A percentile compares a stretch with the other conserved stretches of the same genome.
Conservation (phyloP, 2,888 invertebrate genomes). For the Empis livida region DNA sequence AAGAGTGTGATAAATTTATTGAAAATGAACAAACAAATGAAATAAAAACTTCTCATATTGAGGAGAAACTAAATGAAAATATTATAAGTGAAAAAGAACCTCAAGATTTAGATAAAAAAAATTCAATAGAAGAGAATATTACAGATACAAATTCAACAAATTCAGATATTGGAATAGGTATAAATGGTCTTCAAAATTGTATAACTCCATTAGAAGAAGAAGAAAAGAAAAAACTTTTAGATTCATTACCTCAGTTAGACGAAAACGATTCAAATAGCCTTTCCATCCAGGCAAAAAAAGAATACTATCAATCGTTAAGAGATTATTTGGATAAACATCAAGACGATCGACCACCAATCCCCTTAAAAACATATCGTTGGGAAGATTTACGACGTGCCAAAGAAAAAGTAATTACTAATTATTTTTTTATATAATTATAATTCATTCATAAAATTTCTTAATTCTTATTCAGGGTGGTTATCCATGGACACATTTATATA, state of each 20-base stretch:
- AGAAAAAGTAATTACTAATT: conserved; percentile 33
- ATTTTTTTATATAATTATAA: neutral
- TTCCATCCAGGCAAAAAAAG: conserved; percentile 28
- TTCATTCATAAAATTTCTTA: neutral
- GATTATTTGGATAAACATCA: conserved; percentile 27
- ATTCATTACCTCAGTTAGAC: conserved; percentile 28
- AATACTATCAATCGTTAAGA: conserved; percentile 31
- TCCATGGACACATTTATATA: conserved; percentile 68
- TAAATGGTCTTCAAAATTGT: conserved; percentile 25
- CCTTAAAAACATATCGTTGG: conserved; percentile 68
- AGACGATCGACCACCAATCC: conserved; percentile 45
- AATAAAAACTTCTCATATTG: neutral
- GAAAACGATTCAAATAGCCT: conserved; percentile 24
- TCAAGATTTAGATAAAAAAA: neutral
- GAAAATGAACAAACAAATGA: neutral
- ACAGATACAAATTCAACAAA: neutral
- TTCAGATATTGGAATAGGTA: conserved; percentile 4
- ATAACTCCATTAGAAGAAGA: conserved; percentile 27
- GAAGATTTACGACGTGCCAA: conserved; percentile 61
- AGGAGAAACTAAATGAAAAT: neutral
- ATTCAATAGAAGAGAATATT: conserved; percentile 10
- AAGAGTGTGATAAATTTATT: conserved; percentile 6
- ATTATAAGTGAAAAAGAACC: neutral
- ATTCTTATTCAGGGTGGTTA: conserved; percentile 47
- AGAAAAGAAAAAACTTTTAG: conserved; percentile 28